Evolutionary conservation across 1,140 invertebrate species (phyloP).

Genomic region (Halotydeus destructor): DNA sequence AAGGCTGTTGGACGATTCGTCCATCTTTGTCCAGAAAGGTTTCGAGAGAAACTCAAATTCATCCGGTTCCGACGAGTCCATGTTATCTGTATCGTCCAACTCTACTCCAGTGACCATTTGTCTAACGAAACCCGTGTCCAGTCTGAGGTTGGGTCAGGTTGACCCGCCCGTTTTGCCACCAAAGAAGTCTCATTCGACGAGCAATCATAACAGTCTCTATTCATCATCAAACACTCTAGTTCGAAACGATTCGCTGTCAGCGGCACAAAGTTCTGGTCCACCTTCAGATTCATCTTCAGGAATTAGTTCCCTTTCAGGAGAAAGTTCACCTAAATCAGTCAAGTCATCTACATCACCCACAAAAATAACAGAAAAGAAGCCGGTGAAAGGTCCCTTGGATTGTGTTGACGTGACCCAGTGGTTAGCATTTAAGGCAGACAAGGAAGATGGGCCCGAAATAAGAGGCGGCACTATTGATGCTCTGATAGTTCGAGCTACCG

Average conservation of each 20-base stretch:
- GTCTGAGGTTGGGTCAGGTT: background rate
- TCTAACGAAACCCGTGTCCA: too few species aligned
- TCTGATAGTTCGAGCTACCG: slow-evolving; percentile 75
- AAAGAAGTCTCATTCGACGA: background rate
- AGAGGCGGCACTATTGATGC: slow-evolving; percentile 73
- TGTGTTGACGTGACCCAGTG: slow-evolving; percentile 55
- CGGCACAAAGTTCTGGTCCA: background rate
- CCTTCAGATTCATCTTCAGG: slow-evolving; percentile 1
- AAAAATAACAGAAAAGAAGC: background rate
- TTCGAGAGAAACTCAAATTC: slow-evolving; percentile 7
- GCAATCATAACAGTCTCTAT: background rate
- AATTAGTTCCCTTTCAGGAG: slow-evolving; percentile 1
- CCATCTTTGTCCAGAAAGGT: slow-evolving; percentile 17
- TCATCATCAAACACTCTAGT: background rate
- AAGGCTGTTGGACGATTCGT: slow-evolving; percentile 27
- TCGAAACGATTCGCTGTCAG: background rate
- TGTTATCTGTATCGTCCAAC: slow-evolving; percentile 10
- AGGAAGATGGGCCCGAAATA: slow-evolving; percentile 47
- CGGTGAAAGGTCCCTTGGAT: slow-evolving; percentile 33
- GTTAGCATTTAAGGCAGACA: slow-evolving; percentile 48
- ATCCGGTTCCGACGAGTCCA: slow-evolving; percentile 14
- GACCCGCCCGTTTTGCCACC: background rate
- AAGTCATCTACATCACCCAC: background rate
- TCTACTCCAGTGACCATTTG: background rate
- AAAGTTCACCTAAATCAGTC: background rate